Conservation (phyloP, 2,888 invertebrate genomes). For the Nematopogon swammerdamellus region DNA sequence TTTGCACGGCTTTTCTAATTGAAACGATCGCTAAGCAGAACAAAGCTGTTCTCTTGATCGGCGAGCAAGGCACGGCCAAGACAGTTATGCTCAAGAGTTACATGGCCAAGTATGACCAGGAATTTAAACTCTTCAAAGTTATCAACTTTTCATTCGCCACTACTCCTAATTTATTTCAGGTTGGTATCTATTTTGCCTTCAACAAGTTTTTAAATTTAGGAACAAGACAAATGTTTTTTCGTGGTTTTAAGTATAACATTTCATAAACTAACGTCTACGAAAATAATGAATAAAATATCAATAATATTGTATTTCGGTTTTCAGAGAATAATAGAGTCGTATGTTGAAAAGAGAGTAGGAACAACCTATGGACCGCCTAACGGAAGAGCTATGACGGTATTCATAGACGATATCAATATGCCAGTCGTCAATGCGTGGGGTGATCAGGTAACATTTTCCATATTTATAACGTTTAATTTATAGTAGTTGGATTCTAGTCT, state of each 20-base stretch:
- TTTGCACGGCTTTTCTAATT: slow-evolving; percentile 79
- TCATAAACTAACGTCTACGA: too few species aligned
- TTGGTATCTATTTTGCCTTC: too few species aligned
- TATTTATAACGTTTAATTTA: too few species aligned
- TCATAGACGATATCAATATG: slow-evolving; percentile 92
- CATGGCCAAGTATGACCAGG: slow-evolving; percentile 72
- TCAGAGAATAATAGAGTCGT: slow-evolving; percentile 86
- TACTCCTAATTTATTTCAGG: slow-evolving; percentile 87
- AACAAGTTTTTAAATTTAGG: too few species aligned
- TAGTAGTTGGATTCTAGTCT: too few species aligned
- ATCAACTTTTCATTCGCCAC: slow-evolving; percentile 91
- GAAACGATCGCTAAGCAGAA: slow-evolving; percentile 76
- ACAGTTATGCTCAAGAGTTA: slow-evolving; percentile 88
- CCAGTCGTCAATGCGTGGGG: slow-evolving; percentile 90
- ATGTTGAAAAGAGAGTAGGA: slow-evolving; percentile 86
- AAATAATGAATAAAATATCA: too few species aligned
- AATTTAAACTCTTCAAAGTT: slow-evolving; percentile 73
- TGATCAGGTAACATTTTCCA: slow-evolving; percentile 81
- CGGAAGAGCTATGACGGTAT: slow-evolving; percentile 80
- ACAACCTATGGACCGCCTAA: slow-evolving; percentile 85
- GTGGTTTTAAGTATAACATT: too few species aligned
- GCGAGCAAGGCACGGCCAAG: slow-evolving; percentile 90
- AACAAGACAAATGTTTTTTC: too few species aligned
- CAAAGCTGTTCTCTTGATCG: slow-evolving; percentile 80
- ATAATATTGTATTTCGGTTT: too few species aligned